Evolutionary conservation across 2,888 invertebrate genomes (phyloP), one percentile per base, ranked within the genome.

Genomic region (Megaustenia siamemsis): DNA sequence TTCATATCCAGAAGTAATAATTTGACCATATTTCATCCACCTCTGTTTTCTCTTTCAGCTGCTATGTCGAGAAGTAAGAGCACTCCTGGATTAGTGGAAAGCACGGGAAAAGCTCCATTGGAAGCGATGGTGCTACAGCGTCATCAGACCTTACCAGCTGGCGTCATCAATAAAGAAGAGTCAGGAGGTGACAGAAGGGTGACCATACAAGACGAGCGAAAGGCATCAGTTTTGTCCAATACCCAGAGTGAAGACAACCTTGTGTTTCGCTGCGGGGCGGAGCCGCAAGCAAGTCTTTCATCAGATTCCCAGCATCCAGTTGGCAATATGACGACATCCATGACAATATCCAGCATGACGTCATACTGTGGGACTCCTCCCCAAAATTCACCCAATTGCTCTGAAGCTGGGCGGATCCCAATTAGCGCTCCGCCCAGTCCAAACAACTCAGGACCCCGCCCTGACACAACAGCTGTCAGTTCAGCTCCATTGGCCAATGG

Each of bases 1-100:
- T n/a, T n/a, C n/a, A n/a, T n/a, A n/a, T n/a, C n/a, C n/a, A n/a
- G n/a, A n/a, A n/a, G n/a, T n/a, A n/a, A n/a, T n/a, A n/a, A n/a
- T n/a, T n/a, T n/a, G n/a, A n/a, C n/a, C n/a, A n/a, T n/a, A n/a
- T n/a, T n/a, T n/a, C n/a, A n/a, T n/a, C n/a, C n/a, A n/a, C n/a
- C n/a, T n/a, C n/a, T 60, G n/a, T 60, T 3, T n/a, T 53, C n/a
- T 71, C 15, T 43, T 87, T 56, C 87, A 92, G 90, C 97, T 95
- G 97, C 98, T 91, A 97, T 98, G 96, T 97, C 98, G 92, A 76
- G 87, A 49, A 98, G 98, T 94, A 97, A 97, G 94, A 98, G 98
- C 91, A 98, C 99, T 86, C 98, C 99, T n/a, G 98, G 98, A 71
- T 95, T 98, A 91, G 97, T 99, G 90, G 98, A 99, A 95, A 97